Evolutionary conservation across 1,140 invertebrate species (phyloP).

Genomic region (Megalopta genalis): DNA sequence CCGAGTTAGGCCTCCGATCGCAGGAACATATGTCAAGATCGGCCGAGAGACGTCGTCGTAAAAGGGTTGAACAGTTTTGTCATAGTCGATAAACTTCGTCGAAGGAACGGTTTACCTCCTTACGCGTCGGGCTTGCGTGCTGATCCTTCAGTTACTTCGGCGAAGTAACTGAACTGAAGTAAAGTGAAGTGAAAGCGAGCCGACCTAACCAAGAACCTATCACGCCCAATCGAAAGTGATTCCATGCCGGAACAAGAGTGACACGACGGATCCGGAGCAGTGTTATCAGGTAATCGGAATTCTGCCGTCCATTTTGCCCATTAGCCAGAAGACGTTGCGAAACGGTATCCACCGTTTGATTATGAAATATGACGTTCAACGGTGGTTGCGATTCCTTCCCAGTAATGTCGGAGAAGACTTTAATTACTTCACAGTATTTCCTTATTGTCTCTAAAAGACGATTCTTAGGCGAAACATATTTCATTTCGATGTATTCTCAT

Average conservation of each 20-base stretch:
- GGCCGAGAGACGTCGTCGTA: too few species aligned
- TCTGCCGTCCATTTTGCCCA: conserved; percentile 45
- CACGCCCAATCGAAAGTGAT: conserved; percentile 34
- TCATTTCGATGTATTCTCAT: too few species aligned
- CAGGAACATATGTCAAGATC: too few species aligned
- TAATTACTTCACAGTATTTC: too few species aligned
- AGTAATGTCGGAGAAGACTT: too few species aligned
- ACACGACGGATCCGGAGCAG: conserved; percentile 27
- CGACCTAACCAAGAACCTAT: conserved; percentile 10
- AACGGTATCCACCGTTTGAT: conserved; percentile 31
- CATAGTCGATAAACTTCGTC: too few species aligned
- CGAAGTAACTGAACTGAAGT: background rate
- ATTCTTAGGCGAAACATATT: too few species aligned
- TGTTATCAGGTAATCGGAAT: conserved; percentile 53
- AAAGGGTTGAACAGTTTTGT: too few species aligned
- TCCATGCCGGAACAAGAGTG: conserved; percentile 6
- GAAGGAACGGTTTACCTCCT: background rate
- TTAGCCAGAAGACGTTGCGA: conserved; percentile 56
- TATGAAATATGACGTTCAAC: too few species aligned
- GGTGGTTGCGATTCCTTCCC: too few species aligned
- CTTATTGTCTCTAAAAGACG: too few species aligned
- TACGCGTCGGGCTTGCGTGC: background rate
- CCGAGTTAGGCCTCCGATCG: too few species aligned
- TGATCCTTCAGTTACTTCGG: background rate
- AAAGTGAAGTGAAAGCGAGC: conserved; percentile 50